Evolutionary conservation across 2,888 invertebrate species (phyloP).

Genomic region (Dimorphilus gyrociliatus): DNA sequence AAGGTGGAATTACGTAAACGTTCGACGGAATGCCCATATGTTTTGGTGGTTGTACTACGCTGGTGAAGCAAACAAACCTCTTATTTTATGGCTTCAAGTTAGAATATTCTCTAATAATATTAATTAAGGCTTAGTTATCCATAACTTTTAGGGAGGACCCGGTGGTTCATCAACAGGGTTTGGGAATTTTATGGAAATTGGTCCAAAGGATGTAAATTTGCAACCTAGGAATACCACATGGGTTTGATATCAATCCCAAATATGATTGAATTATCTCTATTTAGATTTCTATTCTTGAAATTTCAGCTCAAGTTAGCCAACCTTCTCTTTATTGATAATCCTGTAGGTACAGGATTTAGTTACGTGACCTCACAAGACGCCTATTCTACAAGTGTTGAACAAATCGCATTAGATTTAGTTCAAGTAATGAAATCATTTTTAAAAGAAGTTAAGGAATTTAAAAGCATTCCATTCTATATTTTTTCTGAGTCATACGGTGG

Average conservation of each 20-base stretch:
- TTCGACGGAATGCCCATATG: constrained; percentile 58
- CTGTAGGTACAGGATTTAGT: constrained; percentile 73
- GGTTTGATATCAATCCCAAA: constrained; percentile 42
- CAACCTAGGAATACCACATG: constrained; percentile 56
- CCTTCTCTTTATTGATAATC: constrained; percentile 72
- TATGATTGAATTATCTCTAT: neutral
- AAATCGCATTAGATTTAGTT: constrained; percentile 60
- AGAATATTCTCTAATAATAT: neutral
- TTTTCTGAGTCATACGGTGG: constrained; percentile 81
- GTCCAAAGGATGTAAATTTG: constrained; percentile 52
- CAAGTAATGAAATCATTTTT: constrained; percentile 55
- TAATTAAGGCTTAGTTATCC: neutral
- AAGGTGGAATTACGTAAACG: constrained; percentile 56
- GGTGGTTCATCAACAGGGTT: constrained; percentile 61
- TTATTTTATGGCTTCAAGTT: constrained; percentile 60
- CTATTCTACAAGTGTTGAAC: constrained; percentile 45
- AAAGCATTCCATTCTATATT: constrained; percentile 58
- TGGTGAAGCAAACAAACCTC: constrained; percentile 50
- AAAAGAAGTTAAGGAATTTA: constrained; percentile 49
- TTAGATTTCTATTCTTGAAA: neutral
- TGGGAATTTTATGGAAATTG: constrained; percentile 72
- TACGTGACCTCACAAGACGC: constrained; percentile 48
- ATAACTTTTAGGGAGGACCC: constrained; percentile 56
- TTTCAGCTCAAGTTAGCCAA: constrained; percentile 56
- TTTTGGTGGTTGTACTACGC: constrained; percentile 75